phyloP scores from a whole-genome alignment of 2,888 invertebrate species.

The Congeria kusceri region DNA sequence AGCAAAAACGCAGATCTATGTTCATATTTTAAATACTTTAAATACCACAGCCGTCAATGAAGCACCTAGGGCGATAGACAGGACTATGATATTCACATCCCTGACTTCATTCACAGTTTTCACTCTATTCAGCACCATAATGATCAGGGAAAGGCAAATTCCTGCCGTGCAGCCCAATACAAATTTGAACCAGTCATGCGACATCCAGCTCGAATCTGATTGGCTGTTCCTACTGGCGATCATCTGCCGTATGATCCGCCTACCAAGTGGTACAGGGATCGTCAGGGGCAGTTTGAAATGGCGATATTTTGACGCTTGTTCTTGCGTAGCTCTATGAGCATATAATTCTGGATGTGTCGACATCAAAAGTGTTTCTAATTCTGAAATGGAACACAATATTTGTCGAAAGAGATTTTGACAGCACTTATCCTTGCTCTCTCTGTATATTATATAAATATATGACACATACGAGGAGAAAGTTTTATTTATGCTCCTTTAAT shows the following conservation, averaged over 20 bases:
- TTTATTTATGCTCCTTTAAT: no score
- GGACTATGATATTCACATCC: conserved; percentile 46
- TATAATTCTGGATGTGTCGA: conserved; percentile 39
- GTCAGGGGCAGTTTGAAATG: conserved; percentile 42
- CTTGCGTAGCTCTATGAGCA: conserved; percentile 18
- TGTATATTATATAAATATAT: no score
- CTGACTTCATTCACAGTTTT: conserved; percentile 26
- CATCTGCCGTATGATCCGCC: conserved; percentile 34
- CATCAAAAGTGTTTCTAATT: conserved; percentile 33
- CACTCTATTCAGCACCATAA: conserved; percentile 40
- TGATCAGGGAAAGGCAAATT: conserved; percentile 29
- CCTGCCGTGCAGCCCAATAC: conserved; percentile 44
- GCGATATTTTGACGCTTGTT: conserved; percentile 36
- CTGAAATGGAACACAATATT: conserved; percentile 26
- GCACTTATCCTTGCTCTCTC: no score
- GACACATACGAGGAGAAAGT: no score
- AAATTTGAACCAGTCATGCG: conserved; percentile 52
- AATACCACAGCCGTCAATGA: conserved; percentile 34
- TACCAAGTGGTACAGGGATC: conserved; percentile 35
- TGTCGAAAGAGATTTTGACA: no score
- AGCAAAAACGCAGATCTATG: not conserved
- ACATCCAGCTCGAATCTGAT: conserved; percentile 38
- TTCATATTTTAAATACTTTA: conserved; percentile 24
- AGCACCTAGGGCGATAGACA: conserved; percentile 42
- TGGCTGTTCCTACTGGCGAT: conserved; percentile 30